Evolutionary conservation across 2,113 vertebrate genomes (phyloP), one percentile per base, ranked within the genome.

Genomic region (Tor tambroides): DNA sequence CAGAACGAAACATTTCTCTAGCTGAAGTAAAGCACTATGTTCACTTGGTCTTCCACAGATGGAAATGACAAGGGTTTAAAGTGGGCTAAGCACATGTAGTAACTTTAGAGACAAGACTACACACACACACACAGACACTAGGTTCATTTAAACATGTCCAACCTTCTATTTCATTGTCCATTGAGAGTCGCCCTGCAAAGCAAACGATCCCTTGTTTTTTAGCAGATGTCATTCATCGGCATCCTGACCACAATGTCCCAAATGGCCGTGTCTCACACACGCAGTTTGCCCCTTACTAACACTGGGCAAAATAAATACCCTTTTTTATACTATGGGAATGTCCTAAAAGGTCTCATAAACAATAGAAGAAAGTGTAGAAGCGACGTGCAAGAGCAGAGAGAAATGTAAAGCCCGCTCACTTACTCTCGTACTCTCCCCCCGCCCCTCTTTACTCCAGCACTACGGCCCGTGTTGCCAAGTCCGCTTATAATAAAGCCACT

Each of bases 121-220:
- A 76, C 46, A 69, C 35, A 35, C 35, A 87, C 71, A 76, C 38
- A 71, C 78, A 89, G 35, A 88, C 87, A 84, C 56, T 83, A 92
- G 46, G 89, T 89, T 91, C 71, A 92, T 90, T 87, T 91, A 82
- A 92, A 91, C 93, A 90, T 87, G 91, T 95, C 95, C 94, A 94
- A 96, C 96, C 96, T 96, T 95, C 95, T 93, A 95, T 91, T 93
- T 94, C 94, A 96, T 93, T 95, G 92, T 95, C 96, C 95, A 95
- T 96, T 88, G 91, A 91, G 89, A 91, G 89, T 93, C 92, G 91
- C 91, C 83, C 90, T 90, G 90, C 91, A 91, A 92, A 90, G 88
- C 67, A 88, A 83, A 90, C 87, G 93, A 90, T 90, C 80, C 90
- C 93, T 92, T 91, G 93, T 93, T 93, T 93, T 94, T 92, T 94